Evolutionary conservation across 2,113 vertebrate species (phyloP).

Genomic region (Oreocharis arfaki): DNA sequence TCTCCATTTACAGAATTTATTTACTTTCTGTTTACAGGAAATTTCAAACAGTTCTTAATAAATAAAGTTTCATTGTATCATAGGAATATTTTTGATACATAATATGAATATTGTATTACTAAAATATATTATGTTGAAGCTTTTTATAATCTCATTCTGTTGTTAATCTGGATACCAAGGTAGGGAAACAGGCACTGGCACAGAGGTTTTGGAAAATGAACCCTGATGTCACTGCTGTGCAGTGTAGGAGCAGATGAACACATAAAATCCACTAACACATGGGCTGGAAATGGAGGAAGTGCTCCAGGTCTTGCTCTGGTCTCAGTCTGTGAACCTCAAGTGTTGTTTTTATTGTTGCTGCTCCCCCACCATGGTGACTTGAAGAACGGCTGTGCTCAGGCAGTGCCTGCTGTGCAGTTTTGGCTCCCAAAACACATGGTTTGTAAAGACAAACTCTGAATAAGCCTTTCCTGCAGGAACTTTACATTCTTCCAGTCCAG

Average conservation of each 20-base stretch:
- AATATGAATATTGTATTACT: neutral
- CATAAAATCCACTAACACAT: neutral
- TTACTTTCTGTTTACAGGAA: neutral
- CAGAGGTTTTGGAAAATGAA: neutral
- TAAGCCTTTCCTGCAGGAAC: neutral
- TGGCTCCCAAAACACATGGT: neutral
- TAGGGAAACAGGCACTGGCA: neutral
- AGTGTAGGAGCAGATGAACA: neutral
- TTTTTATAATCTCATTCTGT: neutral
- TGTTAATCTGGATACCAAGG: neutral
- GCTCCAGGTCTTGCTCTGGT: neutral
- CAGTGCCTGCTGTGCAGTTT: neutral
- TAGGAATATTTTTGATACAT: neutral
- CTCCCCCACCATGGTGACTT: fast-evolving
- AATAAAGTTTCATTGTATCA: neutral
- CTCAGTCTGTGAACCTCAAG: neutral
- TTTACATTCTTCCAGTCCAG: neutral
- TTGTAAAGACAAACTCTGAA: neutral
- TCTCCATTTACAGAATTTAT: neutral
- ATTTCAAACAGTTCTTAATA: neutral
- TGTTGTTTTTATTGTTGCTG: neutral
- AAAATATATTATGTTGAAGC: neutral
- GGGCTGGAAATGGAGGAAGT: neutral
- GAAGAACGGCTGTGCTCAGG: neutral
- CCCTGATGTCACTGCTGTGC: fast-evolving